Conservation (phyloP, 2,113 vertebrate species). For the Microcebus tavaratra region DNA sequence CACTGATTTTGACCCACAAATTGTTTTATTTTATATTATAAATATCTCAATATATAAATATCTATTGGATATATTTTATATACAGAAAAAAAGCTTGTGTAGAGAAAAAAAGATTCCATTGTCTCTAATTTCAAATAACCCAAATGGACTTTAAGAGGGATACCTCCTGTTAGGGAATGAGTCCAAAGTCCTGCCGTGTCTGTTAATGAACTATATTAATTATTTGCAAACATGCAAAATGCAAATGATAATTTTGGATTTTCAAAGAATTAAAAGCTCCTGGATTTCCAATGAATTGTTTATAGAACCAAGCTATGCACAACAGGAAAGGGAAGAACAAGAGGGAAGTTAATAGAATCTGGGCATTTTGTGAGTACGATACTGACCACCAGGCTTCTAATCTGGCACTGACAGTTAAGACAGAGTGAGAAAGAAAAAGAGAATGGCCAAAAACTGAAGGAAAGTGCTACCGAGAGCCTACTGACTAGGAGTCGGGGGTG, state of each 20-base stretch:
- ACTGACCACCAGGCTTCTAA: neutral
- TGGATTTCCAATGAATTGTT: conserved; percentile 42
- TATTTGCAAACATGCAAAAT: conserved; percentile 67
- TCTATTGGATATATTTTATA: neutral
- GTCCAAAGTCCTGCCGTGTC: conserved; percentile 61
- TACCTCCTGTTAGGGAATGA: conserved; percentile 29
- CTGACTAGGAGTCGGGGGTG: neutral
- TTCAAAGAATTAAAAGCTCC: conserved; percentile 27
- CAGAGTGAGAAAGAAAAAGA: neutral
- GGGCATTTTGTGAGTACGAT: neutral
- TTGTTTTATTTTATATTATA: neutral
- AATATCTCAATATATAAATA: conserved; percentile 1
- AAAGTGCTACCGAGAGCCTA: neutral
- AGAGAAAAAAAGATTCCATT: neutral
- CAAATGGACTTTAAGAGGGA: conserved; percentile 62
- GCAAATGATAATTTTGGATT: conserved; percentile 42
- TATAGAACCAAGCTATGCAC: neutral
- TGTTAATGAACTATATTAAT: conserved; percentile 75
- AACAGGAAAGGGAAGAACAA: neutral
- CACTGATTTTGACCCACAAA: neutral
- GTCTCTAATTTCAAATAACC: conserved; percentile 41
- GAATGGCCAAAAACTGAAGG: neutral
- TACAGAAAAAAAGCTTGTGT: neutral
- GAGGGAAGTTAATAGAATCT: neutral
- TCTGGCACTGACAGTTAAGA: neutral